These are phyloP conservation scores for Sciurus vulgaris DNA, from an alignment of 2,797 vertebrate species.

Conservation along the genomic window DNA sequence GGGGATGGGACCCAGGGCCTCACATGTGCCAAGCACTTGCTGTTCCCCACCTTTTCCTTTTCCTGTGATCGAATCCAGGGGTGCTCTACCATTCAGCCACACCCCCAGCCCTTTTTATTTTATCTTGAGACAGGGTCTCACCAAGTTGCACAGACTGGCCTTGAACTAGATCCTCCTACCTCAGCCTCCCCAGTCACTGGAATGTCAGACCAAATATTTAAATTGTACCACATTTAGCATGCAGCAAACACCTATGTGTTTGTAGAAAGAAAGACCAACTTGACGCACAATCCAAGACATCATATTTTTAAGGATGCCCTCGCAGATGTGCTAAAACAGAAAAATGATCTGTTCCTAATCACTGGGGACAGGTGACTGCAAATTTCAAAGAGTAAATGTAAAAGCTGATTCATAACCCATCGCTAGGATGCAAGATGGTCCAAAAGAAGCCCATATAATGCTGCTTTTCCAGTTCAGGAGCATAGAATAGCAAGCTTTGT, in stretches of 20 bases:
- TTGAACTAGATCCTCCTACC: too few relatives aligned
- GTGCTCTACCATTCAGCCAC: too few relatives aligned
- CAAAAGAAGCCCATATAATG: background rate
- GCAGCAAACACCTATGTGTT: background rate
- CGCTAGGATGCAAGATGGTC: background rate
- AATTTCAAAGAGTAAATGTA: background rate
- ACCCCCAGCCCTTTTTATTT: too few relatives aligned
- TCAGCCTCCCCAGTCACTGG: too few relatives aligned
- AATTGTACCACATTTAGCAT: conserved; percentile 19
- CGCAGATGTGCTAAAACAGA: background rate
- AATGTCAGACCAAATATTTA: conserved; percentile 29
- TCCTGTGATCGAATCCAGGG: too few relatives aligned
- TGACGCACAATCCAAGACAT: background rate
- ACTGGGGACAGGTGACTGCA: background rate
- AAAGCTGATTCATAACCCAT: background rate
- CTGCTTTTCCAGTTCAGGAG: background rate
- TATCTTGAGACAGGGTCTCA: too few relatives aligned
- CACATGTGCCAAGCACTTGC: background rate
- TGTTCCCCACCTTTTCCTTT: too few relatives aligned
- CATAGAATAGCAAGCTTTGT: conserved; percentile 12
- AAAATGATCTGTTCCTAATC: background rate
- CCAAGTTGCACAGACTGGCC: too few relatives aligned
- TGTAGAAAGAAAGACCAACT: background rate
- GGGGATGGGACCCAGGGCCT: background rate
- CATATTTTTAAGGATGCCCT: background rate